Evolutionary conservation across 2,113 vertebrate species (phyloP), one percentile per base, ranked within the genome.

Genomic region (Miniopterus natalensis): DNA sequence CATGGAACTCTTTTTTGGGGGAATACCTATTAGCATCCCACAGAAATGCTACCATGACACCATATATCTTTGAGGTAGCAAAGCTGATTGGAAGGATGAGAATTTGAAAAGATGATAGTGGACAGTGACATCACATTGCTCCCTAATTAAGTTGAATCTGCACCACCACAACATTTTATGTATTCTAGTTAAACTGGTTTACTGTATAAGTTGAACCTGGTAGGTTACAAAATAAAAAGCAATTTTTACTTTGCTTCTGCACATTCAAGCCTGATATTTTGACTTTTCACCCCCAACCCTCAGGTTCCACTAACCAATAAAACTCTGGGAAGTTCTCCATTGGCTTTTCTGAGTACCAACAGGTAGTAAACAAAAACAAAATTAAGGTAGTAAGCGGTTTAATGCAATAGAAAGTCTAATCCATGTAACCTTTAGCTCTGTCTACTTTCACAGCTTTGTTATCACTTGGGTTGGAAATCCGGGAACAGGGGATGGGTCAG

Each of bases 161-260:
- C 1, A 87, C 55, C 71, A 88, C 27, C 66, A 81, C 94, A 77
- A 20, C 3, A 42, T 61, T 81, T 88, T 57, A 61, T 63, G 36
- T 75, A 49, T 89, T 92, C 21, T 40, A 42, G 14, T 63, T 65
- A 68, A 94, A 75, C 27, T 84, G 65, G 8, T 80, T 87, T 94
- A 83, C 51, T 90, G 8, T 84, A n/a, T 84, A 42, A 92, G 20
- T 13, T 92, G 27, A 18, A 42, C 18, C 87, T 57, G 25, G 17
- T 63, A 63, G n/a, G 13, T 65, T 75, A 29, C 13, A 86, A 66
- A 77, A 17, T 68, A 42, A 8, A 92, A 86, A 94, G 55, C 18
- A 70, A 61, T 77, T 93, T 87, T 87, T 63, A 74, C 86, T 90
- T 94, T 88, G 21, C 12, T 71, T 75, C 42, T 84, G 15, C 23